Conservation (phyloP, 2,113 vertebrate genomes). For the Helogale parvula region DNA sequence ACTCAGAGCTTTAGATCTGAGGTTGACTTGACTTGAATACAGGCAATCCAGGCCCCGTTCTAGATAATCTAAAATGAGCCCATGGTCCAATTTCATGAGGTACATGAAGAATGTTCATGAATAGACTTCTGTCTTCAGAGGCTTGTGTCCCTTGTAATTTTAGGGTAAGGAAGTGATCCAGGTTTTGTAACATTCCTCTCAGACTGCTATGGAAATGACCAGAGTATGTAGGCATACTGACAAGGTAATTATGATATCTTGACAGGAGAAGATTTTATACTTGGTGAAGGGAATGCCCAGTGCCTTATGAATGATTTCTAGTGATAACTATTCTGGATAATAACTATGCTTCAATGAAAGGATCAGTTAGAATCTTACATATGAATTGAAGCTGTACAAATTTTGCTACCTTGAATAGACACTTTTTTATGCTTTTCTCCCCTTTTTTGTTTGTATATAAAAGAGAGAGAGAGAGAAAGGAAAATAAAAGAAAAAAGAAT, state of each 20-base stretch:
- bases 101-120: neutral
- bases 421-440: neutral
- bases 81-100: neutral
- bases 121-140: neutral
- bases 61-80: neutral
- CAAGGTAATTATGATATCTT: constrained; percentile 6
- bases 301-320: constrained; percentile 8
- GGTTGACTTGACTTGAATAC: neutral
- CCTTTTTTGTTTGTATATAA: neutral
- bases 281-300: neutral
- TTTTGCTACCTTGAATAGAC: neutral
- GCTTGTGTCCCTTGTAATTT: neutral
- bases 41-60: neutral
- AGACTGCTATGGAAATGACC: neutral
- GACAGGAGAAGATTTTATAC: neutral
- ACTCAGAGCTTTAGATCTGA: neutral
- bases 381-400: neutral
- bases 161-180: neutral
- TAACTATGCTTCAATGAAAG: neutral
- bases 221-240: neutral
- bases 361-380: neutral
- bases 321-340: neutral
- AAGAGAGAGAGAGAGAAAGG: neutral
- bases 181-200: neutral
- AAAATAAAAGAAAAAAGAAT: neutral